Conservation (phyloP, 1,140 invertebrate species). For the Pseudobourletiella spinata region DNA sequence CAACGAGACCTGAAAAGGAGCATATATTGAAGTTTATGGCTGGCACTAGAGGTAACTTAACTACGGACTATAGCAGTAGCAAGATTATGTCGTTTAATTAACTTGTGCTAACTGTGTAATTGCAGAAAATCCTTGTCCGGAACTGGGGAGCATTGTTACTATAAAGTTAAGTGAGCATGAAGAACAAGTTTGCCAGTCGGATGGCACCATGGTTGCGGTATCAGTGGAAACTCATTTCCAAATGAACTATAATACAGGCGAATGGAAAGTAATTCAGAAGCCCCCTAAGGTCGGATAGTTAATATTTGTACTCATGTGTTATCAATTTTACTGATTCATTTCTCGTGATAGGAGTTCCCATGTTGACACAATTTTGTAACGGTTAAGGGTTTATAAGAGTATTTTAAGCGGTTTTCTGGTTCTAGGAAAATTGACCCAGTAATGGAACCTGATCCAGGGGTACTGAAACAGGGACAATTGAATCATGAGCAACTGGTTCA, state of each 20-base stretch:
- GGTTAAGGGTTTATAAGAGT: no score
- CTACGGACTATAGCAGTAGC: no score
- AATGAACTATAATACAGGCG: conserved; percentile 91
- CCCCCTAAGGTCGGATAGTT: conserved; percentile 34
- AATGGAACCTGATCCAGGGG: no score
- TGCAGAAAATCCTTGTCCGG: conserved; percentile 86
- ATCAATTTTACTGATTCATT: no score
- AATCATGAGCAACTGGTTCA: no score
- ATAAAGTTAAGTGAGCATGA: conserved; percentile 84
- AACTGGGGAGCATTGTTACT: conserved; percentile 83
- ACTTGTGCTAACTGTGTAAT: neutral
- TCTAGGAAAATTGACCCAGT: no score
- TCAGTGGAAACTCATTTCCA: conserved; percentile 88
- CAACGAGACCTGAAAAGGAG: conserved; percentile 90
- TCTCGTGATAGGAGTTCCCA: no score
- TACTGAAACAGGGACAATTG: no score
- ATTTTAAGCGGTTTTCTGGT: no score
- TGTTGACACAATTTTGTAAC: no score
- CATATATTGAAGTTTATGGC: conserved; percentile 97
- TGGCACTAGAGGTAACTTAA: conserved; percentile 73
- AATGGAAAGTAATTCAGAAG: conserved; percentile 87
- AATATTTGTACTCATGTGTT: no score
- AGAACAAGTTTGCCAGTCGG: conserved; percentile 65
- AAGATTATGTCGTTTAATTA: no score
- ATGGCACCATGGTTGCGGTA: conserved; percentile 62